phyloP scores from a whole-genome alignment of 2,113 vertebrate genomes.

The Carassius auratus region DNA sequence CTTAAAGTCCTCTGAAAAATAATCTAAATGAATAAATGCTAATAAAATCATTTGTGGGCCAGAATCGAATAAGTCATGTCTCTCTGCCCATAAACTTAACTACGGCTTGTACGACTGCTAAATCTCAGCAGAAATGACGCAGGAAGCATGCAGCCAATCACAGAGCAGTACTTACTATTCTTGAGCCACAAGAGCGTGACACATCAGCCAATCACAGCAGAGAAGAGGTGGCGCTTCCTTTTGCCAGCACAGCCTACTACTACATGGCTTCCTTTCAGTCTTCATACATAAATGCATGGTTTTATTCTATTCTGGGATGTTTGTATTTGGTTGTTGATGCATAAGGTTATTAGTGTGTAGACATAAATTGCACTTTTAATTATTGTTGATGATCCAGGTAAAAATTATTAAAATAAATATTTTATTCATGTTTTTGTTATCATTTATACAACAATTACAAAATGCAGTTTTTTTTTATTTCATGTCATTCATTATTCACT shows the following conservation, averaged over 20 bases:
- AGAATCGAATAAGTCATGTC: neutral
- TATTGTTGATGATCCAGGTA: neutral
- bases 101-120: slow-evolving; percentile 23
- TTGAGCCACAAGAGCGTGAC: neutral
- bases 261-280: neutral
- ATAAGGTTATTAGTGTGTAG: neutral
- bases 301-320: neutral
- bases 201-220: slow-evolving; percentile 45
- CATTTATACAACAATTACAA: neutral
- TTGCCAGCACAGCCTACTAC: slow-evolving; percentile 10
- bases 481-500: neutral
- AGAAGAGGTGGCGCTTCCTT: slow-evolving; percentile 60
- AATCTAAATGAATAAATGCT: neutral
- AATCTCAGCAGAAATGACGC: slow-evolving; percentile 47
- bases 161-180: neutral
- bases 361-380: neutral
- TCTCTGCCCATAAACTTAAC: slow-evolving; percentile 44
- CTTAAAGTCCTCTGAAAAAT: neutral
- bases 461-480: neutral
- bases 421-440: neutral
- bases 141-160: slow-evolving; percentile 48
- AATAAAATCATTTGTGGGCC: neutral
- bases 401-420: neutral
- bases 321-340: neutral
- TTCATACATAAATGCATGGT: slow-evolving; percentile 10